Evolutionary conservation across 2,888 invertebrate genomes (phyloP).

Genomic region (Polyommatus icarus): DNA sequence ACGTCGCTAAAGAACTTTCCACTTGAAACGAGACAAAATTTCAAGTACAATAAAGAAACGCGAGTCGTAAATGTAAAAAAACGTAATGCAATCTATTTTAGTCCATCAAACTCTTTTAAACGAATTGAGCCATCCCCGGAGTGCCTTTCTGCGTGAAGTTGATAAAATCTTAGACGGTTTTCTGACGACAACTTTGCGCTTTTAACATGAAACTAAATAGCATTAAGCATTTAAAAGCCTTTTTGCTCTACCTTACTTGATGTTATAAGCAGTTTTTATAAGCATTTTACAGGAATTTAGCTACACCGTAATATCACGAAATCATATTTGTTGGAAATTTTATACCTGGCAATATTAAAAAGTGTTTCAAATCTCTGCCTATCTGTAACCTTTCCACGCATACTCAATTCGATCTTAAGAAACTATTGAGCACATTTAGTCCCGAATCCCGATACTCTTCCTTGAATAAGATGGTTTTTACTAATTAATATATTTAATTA

Average conservation of each 20-base stretch:
- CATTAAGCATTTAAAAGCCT: not conserved
- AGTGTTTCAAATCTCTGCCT: not conserved
- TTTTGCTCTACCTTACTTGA: not conserved
- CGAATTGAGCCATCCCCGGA: constrained; percentile 1
- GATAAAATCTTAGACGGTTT: constrained; percentile 21
- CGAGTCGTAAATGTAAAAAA: not conserved
- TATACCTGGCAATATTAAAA: not conserved
- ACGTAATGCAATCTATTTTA: not conserved
- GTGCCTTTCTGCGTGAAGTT: not conserved
- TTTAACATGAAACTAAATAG: not conserved
- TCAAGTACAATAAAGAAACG: no score
- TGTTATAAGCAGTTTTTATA: not conserved
- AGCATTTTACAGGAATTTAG: not conserved
- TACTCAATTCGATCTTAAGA: no score
- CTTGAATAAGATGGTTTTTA: no score
- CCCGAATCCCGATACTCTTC: no score
- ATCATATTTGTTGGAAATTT: not conserved
- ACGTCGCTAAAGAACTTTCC: no score
- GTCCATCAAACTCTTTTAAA: constrained; percentile 9
- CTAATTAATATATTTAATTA: no score
- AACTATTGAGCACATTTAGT: no score
- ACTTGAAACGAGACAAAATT: no score
- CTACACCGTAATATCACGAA: not conserved
- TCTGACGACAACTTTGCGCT: constrained; percentile 18
- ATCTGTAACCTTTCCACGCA: no score